phyloP scores from a whole-genome alignment of 2,113 vertebrate genomes.

The Rana temporaria region DNA sequence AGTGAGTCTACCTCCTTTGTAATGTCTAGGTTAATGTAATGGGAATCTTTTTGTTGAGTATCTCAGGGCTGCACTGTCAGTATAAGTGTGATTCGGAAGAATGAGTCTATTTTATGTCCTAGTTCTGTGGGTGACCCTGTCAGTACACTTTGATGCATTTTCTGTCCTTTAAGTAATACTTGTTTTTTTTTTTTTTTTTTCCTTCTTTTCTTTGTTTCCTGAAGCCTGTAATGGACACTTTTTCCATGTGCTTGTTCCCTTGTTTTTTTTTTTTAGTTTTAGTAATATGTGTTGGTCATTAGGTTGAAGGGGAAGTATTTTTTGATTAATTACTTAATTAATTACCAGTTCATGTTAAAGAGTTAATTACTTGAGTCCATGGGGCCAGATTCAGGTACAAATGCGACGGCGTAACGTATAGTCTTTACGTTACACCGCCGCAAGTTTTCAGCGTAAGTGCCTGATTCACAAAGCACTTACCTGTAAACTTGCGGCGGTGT shows the following conservation, averaged over 20 bases:
- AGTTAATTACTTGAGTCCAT: too few species aligned
- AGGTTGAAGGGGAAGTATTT: too few species aligned
- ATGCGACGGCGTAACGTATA: too few species aligned
- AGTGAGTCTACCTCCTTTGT: constrained; percentile 27
- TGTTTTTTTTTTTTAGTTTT: not conserved
- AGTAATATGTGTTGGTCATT: not conserved
- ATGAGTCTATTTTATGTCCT: constrained; percentile 49
- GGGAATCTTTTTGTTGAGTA: constrained; percentile 35
- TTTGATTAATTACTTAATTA: too few species aligned
- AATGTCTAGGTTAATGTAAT: constrained; percentile 50
- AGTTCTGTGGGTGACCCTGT: constrained; percentile 24
- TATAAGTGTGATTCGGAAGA: constrained; percentile 34
- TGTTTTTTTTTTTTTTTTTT: constrained; percentile 10
- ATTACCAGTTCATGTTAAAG: too few species aligned
- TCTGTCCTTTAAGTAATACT: constrained; percentile 18
- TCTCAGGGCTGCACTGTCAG: constrained; percentile 51
- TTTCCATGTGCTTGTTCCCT: not conserved
- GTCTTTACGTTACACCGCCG: too few species aligned
- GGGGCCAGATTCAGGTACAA: too few species aligned
- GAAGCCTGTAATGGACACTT: constrained; percentile 6
- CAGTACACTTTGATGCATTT: constrained; percentile 47
- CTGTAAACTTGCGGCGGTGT: too few species aligned
- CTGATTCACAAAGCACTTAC: too few species aligned
- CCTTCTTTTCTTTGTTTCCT: not conserved
- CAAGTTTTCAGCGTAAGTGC: too few species aligned